Base-by-base conservation (phyloP, 2,888 invertebrate species). In the Elmis aenea region DNA sequence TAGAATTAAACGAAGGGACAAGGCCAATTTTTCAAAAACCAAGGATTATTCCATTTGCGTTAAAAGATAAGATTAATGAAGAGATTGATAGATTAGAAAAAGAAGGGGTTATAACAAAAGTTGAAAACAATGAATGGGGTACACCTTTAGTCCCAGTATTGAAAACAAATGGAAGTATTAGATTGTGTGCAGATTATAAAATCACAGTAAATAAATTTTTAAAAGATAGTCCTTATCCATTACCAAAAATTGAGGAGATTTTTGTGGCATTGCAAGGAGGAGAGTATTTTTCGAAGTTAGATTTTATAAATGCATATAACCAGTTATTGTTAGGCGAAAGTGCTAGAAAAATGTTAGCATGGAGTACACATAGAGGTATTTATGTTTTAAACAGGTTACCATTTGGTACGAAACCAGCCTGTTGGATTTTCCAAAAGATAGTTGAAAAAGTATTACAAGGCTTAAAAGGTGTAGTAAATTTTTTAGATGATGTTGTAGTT, bases 341-440 rank as follows among this genome's bases (percentile, higher is more conserved):
- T 1, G 33, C 47, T 12, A 25, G 20, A 15, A 29, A 32, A 13
- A 3, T 42, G 2, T 21, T 26, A 16, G 31, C 31, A 5, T 33
- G 37, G 24, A 35, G 32, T 8, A 56, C 55, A 6, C 54, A 54
- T 28, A 51, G 55, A 13, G 53, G 52, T 0, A 53, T 59, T 28
- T 57, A 38, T 30, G 46, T 58, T 39, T 57, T 59, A 54, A 60
- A 57, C 0, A 54, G 61, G 22, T 29, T 63, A 22, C 60, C 61
- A 2, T 62, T 55, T 45, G 62, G 59, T 1, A 45, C 59, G 10
- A 61, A 60, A 32, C 58, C 61, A 1, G 46, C 58, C 1, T 55
- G 61, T 9, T 57, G 58, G 1, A 59, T 62, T 26, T 66, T 65
- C 37, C 62, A 64, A 33, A 53, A 56, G 40, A 38, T 37, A 10